Evolutionary conservation across 2,113 vertebrate genomes (phyloP).

Genomic region (Kobus ellipsiprymnus): DNA sequence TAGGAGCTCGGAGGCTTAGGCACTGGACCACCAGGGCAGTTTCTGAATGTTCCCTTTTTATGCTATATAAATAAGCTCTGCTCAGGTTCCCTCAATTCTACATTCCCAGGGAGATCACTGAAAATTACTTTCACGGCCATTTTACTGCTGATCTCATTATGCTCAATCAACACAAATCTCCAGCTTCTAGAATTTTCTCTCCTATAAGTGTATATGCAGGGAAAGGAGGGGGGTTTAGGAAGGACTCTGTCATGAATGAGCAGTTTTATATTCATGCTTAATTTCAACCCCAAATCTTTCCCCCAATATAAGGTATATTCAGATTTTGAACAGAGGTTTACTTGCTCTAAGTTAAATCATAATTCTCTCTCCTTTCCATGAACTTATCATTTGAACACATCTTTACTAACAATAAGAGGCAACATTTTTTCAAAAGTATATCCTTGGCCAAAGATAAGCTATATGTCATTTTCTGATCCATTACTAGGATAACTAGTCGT

Average conservation of each 20-base stretch:
- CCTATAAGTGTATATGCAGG: background rate
- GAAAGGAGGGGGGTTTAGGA: background rate
- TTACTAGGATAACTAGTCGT: background rate
- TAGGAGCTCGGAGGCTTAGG: background rate
- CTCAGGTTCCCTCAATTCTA: background rate
- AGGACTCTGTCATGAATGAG: background rate
- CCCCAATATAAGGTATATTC: background rate
- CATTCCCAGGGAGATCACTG: background rate
- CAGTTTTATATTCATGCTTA: background rate
- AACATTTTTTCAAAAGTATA: background rate
- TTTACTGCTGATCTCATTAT: background rate
- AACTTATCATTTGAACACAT: background rate
- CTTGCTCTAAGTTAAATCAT: background rate
- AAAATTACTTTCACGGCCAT: background rate
- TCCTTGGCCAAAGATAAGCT: background rate
- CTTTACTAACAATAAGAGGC: background rate
- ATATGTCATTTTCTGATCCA: background rate
- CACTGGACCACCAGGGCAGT: background rate
- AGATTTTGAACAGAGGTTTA: background rate
- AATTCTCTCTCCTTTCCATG: background rate
- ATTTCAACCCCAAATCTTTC: background rate
- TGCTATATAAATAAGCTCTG: background rate
- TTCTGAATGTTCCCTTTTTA: background rate
- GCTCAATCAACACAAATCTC: background rate
- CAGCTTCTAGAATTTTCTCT: background rate